A percentile compares a stretch with the other conserved stretches of the same genome.
Conservation (phyloP, 2,113 vertebrate species). For the Paramormyrops kingsleyae region DNA sequence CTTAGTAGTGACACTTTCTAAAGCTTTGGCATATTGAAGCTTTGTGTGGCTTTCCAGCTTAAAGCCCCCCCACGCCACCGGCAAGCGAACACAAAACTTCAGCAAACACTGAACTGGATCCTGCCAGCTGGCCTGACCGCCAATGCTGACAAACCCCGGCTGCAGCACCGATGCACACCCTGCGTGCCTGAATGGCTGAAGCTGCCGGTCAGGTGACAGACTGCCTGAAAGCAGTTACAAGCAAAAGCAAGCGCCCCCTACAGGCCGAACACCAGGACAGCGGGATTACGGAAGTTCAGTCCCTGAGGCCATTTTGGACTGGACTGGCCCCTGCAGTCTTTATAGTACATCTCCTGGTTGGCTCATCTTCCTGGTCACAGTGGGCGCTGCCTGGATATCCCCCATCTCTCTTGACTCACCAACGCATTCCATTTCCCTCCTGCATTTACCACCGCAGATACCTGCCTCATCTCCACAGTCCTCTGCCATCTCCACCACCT, state of each 20-base stretch:
- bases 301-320: background rate
- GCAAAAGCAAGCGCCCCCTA: background rate
- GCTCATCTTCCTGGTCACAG: background rate
- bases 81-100: background rate
- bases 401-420: background rate
- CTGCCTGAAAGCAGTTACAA: background rate
- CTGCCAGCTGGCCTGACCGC: background rate
- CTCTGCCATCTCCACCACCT: background rate
- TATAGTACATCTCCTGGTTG: background rate
- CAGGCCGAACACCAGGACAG: background rate
- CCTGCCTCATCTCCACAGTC: background rate
- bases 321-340: background rate
- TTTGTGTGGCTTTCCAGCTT: background rate
- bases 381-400: background rate
- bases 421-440: background rate
- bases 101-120: background rate
- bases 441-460: background rate
- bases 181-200: no score
- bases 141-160: background rate
- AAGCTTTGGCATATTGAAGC: constrained; percentile 9
- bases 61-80: background rate
- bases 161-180: background rate
- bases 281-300: background rate
- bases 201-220: background rate
- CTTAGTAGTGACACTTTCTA: background rate